phyloP scores from a whole-genome alignment of 1,140 invertebrate genomes.

The Grapholita molesta region DNA sequence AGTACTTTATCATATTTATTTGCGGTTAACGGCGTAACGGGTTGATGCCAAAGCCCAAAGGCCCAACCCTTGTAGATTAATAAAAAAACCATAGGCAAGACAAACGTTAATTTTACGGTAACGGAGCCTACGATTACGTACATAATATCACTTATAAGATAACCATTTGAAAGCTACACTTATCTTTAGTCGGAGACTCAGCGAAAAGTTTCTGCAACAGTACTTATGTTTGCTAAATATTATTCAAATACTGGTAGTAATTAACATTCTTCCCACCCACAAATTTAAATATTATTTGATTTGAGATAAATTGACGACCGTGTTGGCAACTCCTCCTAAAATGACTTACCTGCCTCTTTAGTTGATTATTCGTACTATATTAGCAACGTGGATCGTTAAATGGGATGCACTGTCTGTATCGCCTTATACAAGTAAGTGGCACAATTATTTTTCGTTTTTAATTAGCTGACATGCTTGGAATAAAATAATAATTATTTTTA shows the following conservation, averaged over 20 bases:
- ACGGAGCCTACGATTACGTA: too few species aligned
- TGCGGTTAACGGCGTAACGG: too few species aligned
- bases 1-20: too few species aligned
- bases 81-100: too few species aligned
- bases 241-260: background rate
- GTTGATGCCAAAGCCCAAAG: too few species aligned
- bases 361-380: background rate
- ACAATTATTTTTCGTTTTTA: slow-evolving; percentile 31
- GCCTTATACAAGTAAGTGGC: background rate
- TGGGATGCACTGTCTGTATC: background rate
- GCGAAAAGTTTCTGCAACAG: background rate
- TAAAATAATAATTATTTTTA: slow-evolving; percentile 57
- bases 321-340: background rate
- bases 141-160: too few species aligned
- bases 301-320: background rate
- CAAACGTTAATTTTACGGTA: too few species aligned
- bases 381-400: background rate
- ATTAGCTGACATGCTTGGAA: slow-evolving; percentile 46
- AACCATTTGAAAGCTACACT: too few species aligned
- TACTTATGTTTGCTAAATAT: background rate
- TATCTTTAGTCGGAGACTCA: too few species aligned
- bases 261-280: too few species aligned
- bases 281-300: background rate
- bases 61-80: too few species aligned
- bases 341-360: background rate